Evolutionary conservation across 92 coral and sea anemone genomes (phyloP).

Genomic region (Umimayanthus chanpuru): DNA sequence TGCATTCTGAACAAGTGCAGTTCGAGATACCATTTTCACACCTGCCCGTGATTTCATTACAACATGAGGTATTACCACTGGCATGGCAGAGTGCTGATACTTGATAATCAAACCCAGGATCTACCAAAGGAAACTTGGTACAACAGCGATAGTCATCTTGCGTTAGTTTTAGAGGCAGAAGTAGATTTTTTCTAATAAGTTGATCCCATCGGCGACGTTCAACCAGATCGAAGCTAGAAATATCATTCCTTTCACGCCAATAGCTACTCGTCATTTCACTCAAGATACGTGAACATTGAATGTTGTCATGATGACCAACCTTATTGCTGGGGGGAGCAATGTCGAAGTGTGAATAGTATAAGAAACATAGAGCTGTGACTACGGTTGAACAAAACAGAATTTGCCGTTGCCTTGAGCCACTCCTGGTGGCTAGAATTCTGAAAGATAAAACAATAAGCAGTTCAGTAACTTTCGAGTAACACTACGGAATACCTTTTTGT

Average conservation of each 20-base stretch:
- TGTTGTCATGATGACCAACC: no score
- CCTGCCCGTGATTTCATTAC: conserved; percentile 51
- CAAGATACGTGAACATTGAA: conserved; percentile 38
- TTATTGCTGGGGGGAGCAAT: no score
- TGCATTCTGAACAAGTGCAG: conserved; percentile 59
- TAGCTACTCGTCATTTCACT: conserved; percentile 42
- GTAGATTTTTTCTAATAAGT: conserved; percentile 53
- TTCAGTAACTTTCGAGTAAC: no score
- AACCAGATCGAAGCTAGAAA: conserved; percentile 30
- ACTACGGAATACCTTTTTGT: no score
- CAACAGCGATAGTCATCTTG: conserved; percentile 63
- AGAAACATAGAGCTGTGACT: no score
- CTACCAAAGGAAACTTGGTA: conserved; percentile 40
- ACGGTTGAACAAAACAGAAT: no score
- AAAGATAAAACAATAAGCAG: no score
- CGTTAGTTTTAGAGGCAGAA: conserved; percentile 46
- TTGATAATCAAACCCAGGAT: conserved; percentile 51
- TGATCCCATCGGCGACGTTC: conserved; percentile 39
- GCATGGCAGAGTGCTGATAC: conserved; percentile 58
- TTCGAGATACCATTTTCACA: conserved; percentile 54
- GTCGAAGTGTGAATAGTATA: no score
- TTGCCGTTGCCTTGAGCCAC: no score
- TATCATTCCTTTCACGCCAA: conserved; percentile 46
- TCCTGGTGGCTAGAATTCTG: no score
- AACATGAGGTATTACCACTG: conserved; percentile 51